Base-by-base conservation (phyloP, 2,797 vertebrate genomes). In the Knipowitschia caucasica region DNA sequence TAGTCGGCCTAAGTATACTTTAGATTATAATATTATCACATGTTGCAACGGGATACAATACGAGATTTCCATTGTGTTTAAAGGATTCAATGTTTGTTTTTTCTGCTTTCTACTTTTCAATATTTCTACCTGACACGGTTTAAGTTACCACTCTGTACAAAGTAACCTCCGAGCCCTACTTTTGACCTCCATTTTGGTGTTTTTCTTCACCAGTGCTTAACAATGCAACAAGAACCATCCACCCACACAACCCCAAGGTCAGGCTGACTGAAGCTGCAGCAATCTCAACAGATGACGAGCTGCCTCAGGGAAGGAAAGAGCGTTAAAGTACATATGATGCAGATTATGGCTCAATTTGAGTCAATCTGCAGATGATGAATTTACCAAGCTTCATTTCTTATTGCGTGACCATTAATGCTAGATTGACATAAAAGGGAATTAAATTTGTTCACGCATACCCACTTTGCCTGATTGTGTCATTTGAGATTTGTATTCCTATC, bases 211-310 rank as follows among this genome's bases (percentile, higher is more conserved):
- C 12, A 38, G 52, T 55, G 55, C 50, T 53, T 53, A 52, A 73
- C 71, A 80, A 77, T 65, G 34, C 51, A 33, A 55, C 47, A 3
- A 65, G 59, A 67, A 75, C 71, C 29, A 8, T 7, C 49, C 70
- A 56, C 80, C 76, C 73, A 80, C 67, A 23, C 72, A 45, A 73
- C 71, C 66, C 62, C 70, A 77, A 83, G 79, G 82, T 82, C 77
- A 79, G 43, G 60, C 47, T 53, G 57, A 64, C 52, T 45, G 59
- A 50, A 59, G 38, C 52, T 56, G 55, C 56, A 65, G 71, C 59
- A 9, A 62, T 65, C 35, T 70, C 9, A 78, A 73, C 80, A 83
- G 77, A 82, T 85, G 82, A 71, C 47, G 33, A 50, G 40, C 66
- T 73, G 52, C 50, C 1, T 33, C 68, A 57, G 55, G 77, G 77